These are phyloP conservation scores for Daubentonia madagascariensis DNA, from an alignment of 2,113 vertebrate genomes.

Conservation along the genomic window DNA sequence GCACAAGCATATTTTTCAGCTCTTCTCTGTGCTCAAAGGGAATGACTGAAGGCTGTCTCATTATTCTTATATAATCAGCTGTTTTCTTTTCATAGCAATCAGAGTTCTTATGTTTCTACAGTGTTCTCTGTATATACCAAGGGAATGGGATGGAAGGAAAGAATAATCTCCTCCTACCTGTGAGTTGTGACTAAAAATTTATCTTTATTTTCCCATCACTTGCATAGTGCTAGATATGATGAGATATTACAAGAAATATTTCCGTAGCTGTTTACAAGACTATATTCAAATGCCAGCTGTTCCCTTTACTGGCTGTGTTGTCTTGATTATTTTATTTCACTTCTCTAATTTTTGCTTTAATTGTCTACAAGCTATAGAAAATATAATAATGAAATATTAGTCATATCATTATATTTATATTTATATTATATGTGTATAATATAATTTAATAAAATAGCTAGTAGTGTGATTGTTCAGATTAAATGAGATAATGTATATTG, in stretches of 20 bases:
- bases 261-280: not conserved
- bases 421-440: not conserved
- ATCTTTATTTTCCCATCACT: not conserved
- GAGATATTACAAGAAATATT: not conserved
- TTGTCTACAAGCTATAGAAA: not conserved
- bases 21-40: not conserved
- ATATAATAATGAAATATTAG: not conserved
- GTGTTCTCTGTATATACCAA: not conserved
- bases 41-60: not conserved
- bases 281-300: not conserved
- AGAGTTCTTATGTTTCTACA: not conserved
- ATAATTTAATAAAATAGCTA: not conserved
- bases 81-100: not conserved
- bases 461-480: not conserved
- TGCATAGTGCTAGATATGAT: not conserved
- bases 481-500: not conserved
- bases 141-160: not conserved
- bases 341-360: not conserved
- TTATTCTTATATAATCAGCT: not conserved
- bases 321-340: not conserved
- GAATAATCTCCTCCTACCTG: not conserved
- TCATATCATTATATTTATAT: not conserved
- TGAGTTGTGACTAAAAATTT: not conserved
- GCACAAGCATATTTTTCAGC: not conserved
- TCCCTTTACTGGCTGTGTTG: not conserved